A percentile compares a stretch with the other conserved stretches of the same genome.
phyloP scores from a whole-genome alignment of 2,797 vertebrate species.

The Rallus crepitans region DNA sequence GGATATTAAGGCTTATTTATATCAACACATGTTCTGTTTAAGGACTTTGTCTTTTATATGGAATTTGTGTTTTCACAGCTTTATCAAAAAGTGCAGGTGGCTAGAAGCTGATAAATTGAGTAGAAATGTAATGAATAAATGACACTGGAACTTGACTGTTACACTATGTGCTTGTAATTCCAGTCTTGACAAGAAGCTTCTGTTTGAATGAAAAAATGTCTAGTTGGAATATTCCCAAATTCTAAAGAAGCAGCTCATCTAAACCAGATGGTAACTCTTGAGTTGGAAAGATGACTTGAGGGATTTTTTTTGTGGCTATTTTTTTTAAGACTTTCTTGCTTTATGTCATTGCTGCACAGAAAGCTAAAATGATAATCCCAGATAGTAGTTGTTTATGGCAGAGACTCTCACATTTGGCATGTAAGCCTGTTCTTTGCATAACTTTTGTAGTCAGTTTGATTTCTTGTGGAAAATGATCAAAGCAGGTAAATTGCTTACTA shows the following conservation, averaged over 20 bases:
- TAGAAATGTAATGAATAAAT: background rate
- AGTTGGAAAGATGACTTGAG: background rate
- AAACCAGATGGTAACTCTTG: background rate
- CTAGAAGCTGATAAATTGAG: background rate
- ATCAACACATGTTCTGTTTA: background rate
- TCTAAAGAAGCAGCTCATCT: background rate
- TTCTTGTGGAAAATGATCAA: background rate
- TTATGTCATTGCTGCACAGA: background rate
- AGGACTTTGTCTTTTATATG: background rate
- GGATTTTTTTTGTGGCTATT: background rate
- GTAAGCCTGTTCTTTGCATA: background rate
- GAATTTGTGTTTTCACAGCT: background rate
- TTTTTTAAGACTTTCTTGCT: background rate
- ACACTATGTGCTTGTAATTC: background rate
- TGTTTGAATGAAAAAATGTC: background rate
- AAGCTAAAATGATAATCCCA: background rate
- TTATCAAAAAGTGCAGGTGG: slow-evolving; percentile 12
- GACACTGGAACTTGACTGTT: background rate
- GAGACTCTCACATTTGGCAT: background rate
- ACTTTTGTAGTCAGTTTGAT: background rate
- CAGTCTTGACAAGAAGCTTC: background rate
- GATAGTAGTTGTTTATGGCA: background rate
- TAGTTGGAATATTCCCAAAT: background rate
- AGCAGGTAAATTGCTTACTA: background rate
- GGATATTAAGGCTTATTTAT: background rate